Evolutionary conservation across 2,113 vertebrate species (phyloP).

Genomic region (Crotophaga sulcirostris): DNA sequence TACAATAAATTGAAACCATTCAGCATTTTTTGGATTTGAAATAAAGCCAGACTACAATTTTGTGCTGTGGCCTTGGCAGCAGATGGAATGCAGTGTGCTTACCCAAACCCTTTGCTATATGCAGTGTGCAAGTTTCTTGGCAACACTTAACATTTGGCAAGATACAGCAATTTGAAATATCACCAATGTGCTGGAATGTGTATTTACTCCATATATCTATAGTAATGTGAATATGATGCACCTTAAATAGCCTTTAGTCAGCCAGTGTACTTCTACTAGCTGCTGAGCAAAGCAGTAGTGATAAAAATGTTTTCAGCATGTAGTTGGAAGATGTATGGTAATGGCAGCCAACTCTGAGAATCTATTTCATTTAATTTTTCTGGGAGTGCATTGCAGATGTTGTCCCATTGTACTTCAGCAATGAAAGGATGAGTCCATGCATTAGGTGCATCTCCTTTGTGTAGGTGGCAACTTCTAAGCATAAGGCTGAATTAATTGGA

Average conservation of each 20-base stretch:
- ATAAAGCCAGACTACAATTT: slow-evolving; percentile 21
- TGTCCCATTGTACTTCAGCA: background rate
- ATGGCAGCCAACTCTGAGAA: background rate
- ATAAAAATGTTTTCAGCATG: slow-evolving; percentile 14
- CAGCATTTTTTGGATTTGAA: background rate
- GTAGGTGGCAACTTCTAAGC: background rate
- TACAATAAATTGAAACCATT: slow-evolving; percentile 31
- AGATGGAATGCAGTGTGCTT: slow-evolving; percentile 29
- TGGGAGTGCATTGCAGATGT: fast-evolving
- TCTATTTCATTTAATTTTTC: background rate
- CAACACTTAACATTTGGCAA: slow-evolving; percentile 32
- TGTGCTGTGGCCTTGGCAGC: slow-evolving; percentile 17
- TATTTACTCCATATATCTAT: slow-evolving; percentile 40
- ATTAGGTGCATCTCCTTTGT: background rate
- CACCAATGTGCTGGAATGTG: background rate
- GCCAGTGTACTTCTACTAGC: background rate
- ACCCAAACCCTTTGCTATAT: background rate
- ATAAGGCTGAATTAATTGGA: background rate
- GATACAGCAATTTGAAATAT: slow-evolving; percentile 35
- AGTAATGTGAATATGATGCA: slow-evolving; percentile 47
- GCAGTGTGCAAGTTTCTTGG: slow-evolving; percentile 24
- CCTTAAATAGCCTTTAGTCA: slow-evolving; percentile 47
- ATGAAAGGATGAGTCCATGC: background rate
- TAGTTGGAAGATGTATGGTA: background rate
- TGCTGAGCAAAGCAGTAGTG: slow-evolving; percentile 22